Evolutionary conservation across 1,140 invertebrate genomes (phyloP), one percentile per base, ranked within the genome.

Genomic region (Schlechtendalia chinensis): DNA sequence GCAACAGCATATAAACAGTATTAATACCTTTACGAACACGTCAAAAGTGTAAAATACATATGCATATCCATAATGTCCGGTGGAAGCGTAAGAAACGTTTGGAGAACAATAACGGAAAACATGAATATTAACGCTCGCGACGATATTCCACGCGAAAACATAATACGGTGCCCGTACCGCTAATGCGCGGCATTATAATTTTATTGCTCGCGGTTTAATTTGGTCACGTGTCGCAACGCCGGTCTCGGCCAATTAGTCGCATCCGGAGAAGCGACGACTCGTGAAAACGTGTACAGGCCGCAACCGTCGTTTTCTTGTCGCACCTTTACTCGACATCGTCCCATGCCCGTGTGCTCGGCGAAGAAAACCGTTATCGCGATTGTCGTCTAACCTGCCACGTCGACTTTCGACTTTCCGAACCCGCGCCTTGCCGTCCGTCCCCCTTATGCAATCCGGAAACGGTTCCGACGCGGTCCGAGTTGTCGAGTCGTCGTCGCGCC

Each of bases 211-310:
- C 24, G 39, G 39, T 79, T 79, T 79, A 47, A 79, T 79, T 79
- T 47, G 39, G 75, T 79, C 75, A 79, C 75, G 75, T 61, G 50
- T 54, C 69, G 19, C 69, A 32, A 72, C 47, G 58, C 29, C 39
- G 58, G 58, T 79, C 61, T 79, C 50, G 75, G 75, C 54, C 56
- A 79, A 79, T 79, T 79, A 79, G 39, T 61, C 58, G 54, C 56
- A 27, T 61, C 56, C 54, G 58, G 58, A 58, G 32, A 47, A 61
- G 74, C 10, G 24, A 79, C 75, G 29, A 63, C 58, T 79, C 75
- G 75, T 61, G 39, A 61, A 79, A 79, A 14, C 14, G 27, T 29
- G n/a, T n/a, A n/a, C n/a, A n/a, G n/a, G n/a, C n/a, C n/a, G n/a
- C 32, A 24, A n/a, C n/a, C 5, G 17, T 22, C 29, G 29, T 50